These are phyloP conservation scores for Lethrus apterus DNA, from an alignment of 1,140 invertebrate species.

Conservation along the genomic window DNA sequence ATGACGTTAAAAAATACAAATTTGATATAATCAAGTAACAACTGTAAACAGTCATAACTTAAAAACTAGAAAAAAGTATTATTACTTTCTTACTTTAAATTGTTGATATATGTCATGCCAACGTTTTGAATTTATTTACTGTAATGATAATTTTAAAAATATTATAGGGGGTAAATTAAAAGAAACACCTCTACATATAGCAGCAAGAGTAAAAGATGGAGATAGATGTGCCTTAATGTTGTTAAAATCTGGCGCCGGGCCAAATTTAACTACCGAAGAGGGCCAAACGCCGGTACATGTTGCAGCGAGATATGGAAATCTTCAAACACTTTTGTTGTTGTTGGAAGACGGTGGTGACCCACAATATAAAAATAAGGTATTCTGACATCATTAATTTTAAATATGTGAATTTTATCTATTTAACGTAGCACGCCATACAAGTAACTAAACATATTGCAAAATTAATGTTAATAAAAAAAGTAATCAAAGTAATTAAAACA, in stretches of 20 bases:
- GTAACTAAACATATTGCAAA: not conserved
- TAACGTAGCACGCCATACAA: not conserved
- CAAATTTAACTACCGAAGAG: constrained; percentile 87
- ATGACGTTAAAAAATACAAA: no score
- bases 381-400: not conserved
- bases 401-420: not conserved
- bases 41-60: no score
- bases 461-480: no score
- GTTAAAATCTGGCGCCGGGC: constrained; percentile 92
- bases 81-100: no score
- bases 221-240: constrained; percentile 96
- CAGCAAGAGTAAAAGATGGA: constrained; percentile 84
- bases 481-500: no score
- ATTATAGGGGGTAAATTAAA: constrained; percentile 62
- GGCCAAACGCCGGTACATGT: constrained; percentile 92
- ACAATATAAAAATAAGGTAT: constrained; percentile 80
- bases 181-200: constrained; percentile 94
- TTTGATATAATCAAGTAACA: no score
- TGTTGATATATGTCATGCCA: no score
- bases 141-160: no score
- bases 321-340: constrained; percentile 75
- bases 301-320: constrained; percentile 80
- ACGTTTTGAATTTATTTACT: no score
- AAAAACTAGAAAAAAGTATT: no score
- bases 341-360: constrained; percentile 89